Base-by-base conservation (phyloP, 2,113 vertebrate species). In the Ochotona curzoniae region DNA sequence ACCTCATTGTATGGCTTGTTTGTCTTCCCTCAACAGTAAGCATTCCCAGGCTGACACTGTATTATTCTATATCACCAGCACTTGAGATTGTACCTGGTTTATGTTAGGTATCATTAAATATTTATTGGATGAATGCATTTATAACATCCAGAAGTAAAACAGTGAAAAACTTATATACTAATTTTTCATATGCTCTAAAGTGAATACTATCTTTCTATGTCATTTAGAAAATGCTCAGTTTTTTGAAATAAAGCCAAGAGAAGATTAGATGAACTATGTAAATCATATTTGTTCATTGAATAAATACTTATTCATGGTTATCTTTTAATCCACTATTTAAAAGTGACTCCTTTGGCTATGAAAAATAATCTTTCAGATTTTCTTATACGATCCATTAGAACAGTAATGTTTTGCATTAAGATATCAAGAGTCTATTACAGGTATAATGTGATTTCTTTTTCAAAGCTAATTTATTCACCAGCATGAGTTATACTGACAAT, bases 361-460 rank as follows among this genome's bases (percentile, higher is more conserved):
- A n/a, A 81, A 91, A 38, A 23, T 54, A 61, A 88, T 49, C 26
- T 87, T 85, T 75, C 32, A 86, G 12, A 28, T 30, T 87, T 88
- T 64, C 63, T 83, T 60, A 38, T 23, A 84, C 44, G 1, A 35
- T 0, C 18, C 76, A 14, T 32, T 64, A 10, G 13, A 35, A 87
- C 85, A 76, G 28, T 57, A 78, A 5, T 2, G 74, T 5, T 47
- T 63, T 83, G 25, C 57, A 44, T 66, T 69, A 64, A 57, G 47
- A 0, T 60, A 35, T 35, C 67, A 76, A 89, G 13, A 64, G 57
- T 89, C 61, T 66, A 64, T 0, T 7, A 10, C 26, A 88, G 83
- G 63, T 32, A 32, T 20, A 73, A 63, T 91, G 75, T 49, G 54
- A 81, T 57, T 2, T 30, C 44, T 5, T 71, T 74, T 75, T 91